Evolutionary conservation across 2,113 vertebrate genomes (phyloP), one percentile per base, ranked within the genome.

Genomic region (Siniperca chuatsi): DNA sequence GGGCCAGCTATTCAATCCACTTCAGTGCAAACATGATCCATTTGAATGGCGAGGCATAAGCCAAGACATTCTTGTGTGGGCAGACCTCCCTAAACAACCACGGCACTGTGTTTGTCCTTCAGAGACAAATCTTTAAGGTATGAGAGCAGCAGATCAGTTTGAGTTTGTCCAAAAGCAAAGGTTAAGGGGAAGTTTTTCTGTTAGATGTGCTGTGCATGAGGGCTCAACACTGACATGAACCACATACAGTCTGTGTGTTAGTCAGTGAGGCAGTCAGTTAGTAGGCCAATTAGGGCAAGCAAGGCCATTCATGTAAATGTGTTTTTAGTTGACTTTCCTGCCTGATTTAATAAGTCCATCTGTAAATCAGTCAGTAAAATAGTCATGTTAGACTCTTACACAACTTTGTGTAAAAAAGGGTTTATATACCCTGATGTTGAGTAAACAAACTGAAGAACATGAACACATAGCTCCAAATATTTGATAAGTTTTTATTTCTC

Each of bases 401-500:
- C n/a, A 72, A 42, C 54, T 29, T 25, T 61, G 46, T 73, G 65
- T 25, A 20, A 13, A 67, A 40, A 42, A 13, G 12, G 23, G 8
- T 25, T 52, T 4, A 29, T 23, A 18, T 2, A 68, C 23, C 66
- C 62, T 29, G 25, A 58, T 6, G 52, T 46, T 33, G 23, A 80
- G 40, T 25, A 54, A 85, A 61, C 40, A 52, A 58, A 40, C 35
- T 25, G 46, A 81, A 85, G 75, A 89, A 88, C 62, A 86, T n/a
- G 20, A 92, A 79, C 73, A 89, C 89, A 82, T 83, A n/a, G 89
- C 78, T 92, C 83, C 86, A 94, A 92, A 92, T 90, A 93, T 92
- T 93, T 92, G 85, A 95, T 91, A 95, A 79, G 90, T 88, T 92
- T 96, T 96, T 96, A 95, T 96, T 96, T 94, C 88, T 95, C 93